Evolutionary conservation across 1,140 invertebrate species (phyloP).

Genomic region (Brachionus koreanus): DNA sequence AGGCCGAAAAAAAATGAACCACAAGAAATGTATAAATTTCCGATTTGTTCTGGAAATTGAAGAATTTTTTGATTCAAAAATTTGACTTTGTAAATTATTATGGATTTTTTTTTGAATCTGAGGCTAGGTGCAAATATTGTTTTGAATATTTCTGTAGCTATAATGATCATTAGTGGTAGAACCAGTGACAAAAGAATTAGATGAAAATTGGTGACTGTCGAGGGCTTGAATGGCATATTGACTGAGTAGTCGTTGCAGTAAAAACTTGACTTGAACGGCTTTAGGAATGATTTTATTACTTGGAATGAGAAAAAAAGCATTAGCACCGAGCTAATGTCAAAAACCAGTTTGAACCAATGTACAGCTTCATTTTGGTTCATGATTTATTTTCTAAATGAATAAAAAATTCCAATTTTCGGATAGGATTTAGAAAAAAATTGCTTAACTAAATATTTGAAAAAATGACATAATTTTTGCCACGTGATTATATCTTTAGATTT

Average conservation of each 20-base stretch:
- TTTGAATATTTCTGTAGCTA: conserved; percentile 7
- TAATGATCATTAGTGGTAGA: neutral
- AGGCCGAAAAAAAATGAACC: conserved; percentile 7
- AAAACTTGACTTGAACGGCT: conserved; percentile 15
- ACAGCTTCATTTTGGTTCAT: conserved; percentile 31
- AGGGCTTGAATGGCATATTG: conserved; percentile 36
- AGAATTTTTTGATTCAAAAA: neutral
- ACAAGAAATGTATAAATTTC: conserved; percentile 12
- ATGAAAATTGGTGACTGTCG: conserved; percentile 27
- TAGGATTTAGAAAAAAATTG: neutral
- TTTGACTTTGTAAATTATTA: neutral
- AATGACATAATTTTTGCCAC: neutral
- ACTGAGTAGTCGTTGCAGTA: conserved; percentile 11
- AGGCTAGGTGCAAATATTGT: neutral
- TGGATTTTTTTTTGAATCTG: neutral
- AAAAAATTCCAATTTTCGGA: neutral
- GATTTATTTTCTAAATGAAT: neutral
- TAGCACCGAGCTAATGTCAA: neutral
- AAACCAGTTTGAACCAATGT: conserved; percentile 19
- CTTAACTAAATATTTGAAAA: neutral
- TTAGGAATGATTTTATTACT: conserved; percentile 4
- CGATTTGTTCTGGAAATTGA: conserved; percentile 33
- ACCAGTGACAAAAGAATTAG: conserved; percentile 4
- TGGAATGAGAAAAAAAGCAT: neutral
- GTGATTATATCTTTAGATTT: neutral